Evolutionary conservation across 2,113 vertebrate species (phyloP), one percentile per base, ranked within the genome.

Genomic region (Tragelaphus strepsiceros): DNA sequence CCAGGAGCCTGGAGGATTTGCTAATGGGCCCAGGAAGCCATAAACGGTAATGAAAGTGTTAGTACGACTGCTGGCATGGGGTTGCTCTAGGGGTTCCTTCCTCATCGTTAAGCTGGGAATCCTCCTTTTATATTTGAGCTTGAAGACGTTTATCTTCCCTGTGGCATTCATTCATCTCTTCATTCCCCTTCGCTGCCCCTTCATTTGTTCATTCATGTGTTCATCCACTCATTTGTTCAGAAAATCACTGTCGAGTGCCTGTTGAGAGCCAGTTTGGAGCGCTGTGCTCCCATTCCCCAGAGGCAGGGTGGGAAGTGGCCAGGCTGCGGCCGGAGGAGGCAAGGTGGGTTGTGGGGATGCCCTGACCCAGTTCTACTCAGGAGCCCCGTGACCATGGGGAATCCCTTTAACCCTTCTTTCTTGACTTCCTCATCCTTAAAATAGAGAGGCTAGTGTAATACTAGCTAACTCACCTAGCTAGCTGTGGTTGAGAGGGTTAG

Each of bases 41-140:
- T 98, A 97, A 98, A 97, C 85, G 95, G 95, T 98, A 98, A 98
- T 98, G 98, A 97, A 98, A 98, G 97, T 91, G 81, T 83, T 97
- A 89, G 97, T 97, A 74, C 98, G 97, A 93, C 94, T 94, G 96
- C 96, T 62, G 64, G 97, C 96, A 59, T 64, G 97, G 98, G 98
- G 95, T 80, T 97, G 93, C 98, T 97, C 96, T 94, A 30, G 77
- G 98, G 97, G 94, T 90, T 91, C 95, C 64, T 89, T 96, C 97
- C 97, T 85, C 51, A 2, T 97, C 96, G 95, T 98, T 98, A 98
- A 97, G 95, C 95, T 92, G 94, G 94, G 97, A 90, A 30, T 96
- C 95, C 90, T 98, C 97, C 87, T 90, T 43, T 74, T 92, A 98
- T 90, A 56, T 93, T 71, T 92, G 96, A 96, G 58, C 94, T 22